Evolutionary conservation across 2,113 vertebrate species (phyloP).

Genomic region (Henicopernis longicauda): DNA sequence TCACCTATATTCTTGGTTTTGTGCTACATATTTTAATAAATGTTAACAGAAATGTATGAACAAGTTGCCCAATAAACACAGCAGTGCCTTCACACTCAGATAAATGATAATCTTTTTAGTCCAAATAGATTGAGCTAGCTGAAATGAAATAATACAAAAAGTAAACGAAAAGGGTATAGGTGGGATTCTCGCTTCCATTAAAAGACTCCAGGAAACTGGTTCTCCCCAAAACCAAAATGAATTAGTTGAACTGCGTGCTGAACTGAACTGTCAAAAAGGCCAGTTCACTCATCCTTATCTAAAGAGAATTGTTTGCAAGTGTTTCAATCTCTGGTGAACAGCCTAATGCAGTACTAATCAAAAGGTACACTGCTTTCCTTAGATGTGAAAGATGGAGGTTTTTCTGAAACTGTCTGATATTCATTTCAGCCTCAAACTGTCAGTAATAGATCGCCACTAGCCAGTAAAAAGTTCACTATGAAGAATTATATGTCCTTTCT

Average conservation of each 20-base stretch:
- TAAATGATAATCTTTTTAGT: neutral
- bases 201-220: neutral
- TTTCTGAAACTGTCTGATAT: slow-evolving; percentile 10
- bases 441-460: slow-evolving; percentile 52
- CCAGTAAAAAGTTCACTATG: slow-evolving; percentile 12
- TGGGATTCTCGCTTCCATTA: neutral
- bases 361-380: slow-evolving; percentile 1
- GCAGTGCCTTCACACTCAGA: neutral
- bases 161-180: neutral
- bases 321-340: slow-evolving; percentile 27
- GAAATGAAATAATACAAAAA: neutral
- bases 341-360: slow-evolving; percentile 36
- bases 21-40: neutral
- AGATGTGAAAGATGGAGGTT: slow-evolving; percentile 50
- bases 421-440: slow-evolving; percentile 34
- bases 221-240: neutral
- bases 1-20: neutral
- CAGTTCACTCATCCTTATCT: neutral
- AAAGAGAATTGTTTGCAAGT: slow-evolving; percentile 17
- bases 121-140: neutral
- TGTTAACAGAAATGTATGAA: neutral
- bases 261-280: neutral
- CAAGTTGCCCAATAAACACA: neutral
- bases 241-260: neutral
- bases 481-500: slow-evolving; percentile 62